Base-by-base conservation (phyloP, 2,888 invertebrate genomes). In the Melinaea menophilus region DNA sequence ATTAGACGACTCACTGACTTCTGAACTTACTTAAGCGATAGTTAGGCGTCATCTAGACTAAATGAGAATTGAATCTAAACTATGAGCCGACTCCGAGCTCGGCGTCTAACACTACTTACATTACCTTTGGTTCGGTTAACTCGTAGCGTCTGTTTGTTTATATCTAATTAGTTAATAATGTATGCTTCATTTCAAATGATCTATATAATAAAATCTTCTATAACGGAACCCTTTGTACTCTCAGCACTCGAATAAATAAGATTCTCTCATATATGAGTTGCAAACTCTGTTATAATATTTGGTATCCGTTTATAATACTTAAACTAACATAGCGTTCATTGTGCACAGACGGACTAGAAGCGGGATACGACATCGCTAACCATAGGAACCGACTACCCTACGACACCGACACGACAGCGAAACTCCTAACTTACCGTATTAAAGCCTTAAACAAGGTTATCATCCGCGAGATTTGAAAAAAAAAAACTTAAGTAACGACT, bases 341-440 rank as follows among this genome's bases (percentile, higher is more conserved):
- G 41, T 73, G 70, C 65, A 66, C 69, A 69, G 73, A 31, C 51
- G 76, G 85, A 86, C 86, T 84, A 85, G 84, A 82, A 78, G 79
- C 81, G 72, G 74, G 70, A 56, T 74, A 69, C 55, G 60, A 62
- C 69, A 64, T 64, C 61, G 60, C 57, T 62, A 68, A 65, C 51
- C 59, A 62, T 63, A 67, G 68, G 66, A 62, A 67, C 69, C 64
- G 55, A 62, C 69, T 62, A 67, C 65, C 59, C 57, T 62, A 67
- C 69, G 66, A 68, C 66, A 69, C 62, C 61, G 61, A 66, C 61
- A 64, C 62, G 35, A 65, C 60, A 61, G 35, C 56, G 58, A 64
- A 60, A 56, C 58, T 48, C 34, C 41, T 63, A 65, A 65, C 59
- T 65, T 68, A 69, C 67, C 2, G 37, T 41, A 55, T 64, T 63